Evolutionary conservation across 2,113 vertebrate species (phyloP).

Genomic region (Apodemus speciosus): DNA sequence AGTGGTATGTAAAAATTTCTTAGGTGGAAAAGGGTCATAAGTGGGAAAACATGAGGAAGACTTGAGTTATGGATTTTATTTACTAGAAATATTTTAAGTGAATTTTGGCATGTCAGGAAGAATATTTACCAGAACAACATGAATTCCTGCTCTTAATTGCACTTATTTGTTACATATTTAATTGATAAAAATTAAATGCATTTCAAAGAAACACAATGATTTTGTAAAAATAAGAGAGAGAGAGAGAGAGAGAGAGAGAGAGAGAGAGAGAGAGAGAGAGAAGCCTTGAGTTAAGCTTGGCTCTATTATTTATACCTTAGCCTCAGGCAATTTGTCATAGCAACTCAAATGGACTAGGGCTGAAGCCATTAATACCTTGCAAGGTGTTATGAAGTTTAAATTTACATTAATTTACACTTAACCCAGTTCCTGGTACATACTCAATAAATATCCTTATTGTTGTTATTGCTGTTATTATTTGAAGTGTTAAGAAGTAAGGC

Average conservation of each 20-base stretch:
- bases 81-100: constrained; percentile 17
- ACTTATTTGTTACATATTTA: constrained; percentile 8
- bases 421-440: neutral
- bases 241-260: too few species aligned
- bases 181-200: neutral
- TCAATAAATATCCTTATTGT: neutral
- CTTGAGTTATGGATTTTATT: neutral
- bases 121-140: neutral
- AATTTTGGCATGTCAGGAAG: constrained; percentile 19
- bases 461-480: neutral
- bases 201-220: constrained; percentile 12
- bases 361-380: neutral
- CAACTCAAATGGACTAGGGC: neutral
- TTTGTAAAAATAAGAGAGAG: neutral
- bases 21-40: neutral
- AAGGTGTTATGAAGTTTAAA: neutral
- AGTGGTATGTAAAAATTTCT: neutral
- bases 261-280: too few species aligned
- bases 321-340: neutral
- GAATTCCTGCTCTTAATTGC: neutral
- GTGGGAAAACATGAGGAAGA: neutral
- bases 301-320: neutral
- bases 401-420: neutral
- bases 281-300: neutral
- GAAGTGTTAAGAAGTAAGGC: neutral